Evolutionary conservation across 1,140 invertebrate species (phyloP), one percentile per base, ranked within the genome.

Genomic region (Euwallacea fornicatus): DNA sequence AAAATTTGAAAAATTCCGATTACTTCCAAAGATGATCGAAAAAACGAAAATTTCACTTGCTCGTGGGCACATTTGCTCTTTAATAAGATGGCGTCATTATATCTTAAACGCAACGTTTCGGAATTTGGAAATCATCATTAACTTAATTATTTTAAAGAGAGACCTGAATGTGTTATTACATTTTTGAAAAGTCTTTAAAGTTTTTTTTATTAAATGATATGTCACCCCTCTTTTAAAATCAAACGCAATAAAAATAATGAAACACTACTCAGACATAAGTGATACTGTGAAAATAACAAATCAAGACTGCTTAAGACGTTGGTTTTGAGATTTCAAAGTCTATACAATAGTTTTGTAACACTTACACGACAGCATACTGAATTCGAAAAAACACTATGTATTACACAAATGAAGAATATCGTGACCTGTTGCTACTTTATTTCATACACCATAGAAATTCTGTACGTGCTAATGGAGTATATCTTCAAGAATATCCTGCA

Each of bases 261-360:
- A 50, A 50, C 46, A 50, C 46, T 50, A 50, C 46, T 50, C 13
- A 50, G 6, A 50, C 9, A 50, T 47, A 47, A 47, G 44, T 50
- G 46, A 2, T 50, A 50, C 46, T 6, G 6, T 50, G 9, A 6
- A 50, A 50, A 50, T 13, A 50, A 50, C 46, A 50, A 50, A 50
- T 6, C 6, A 50, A 50, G 0, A 0, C 46, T 50, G 2, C 46
- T 2, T 50, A 50, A 50, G 46, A 50, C 46, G 46, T 50, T 6
- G 4, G 21, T 33, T 33, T 33, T 33, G 21, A 33, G 21, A 33
- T 33, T 1, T 33, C 21, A 33, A 33, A 10, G 6, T 50, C 13
- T 50, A 11, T 13, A 2, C 2, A 50, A 50, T 10, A 4, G 1
- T 33, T 33, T 33, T 33, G 21, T 33, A 33, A 33, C 4, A 33